Percentiles rank a stretch among this genome's conserved stretches.
These are phyloP conservation scores for Mormyrus lacerda DNA, from an alignment of 2,113 vertebrate species.

Conservation along the genomic window DNA sequence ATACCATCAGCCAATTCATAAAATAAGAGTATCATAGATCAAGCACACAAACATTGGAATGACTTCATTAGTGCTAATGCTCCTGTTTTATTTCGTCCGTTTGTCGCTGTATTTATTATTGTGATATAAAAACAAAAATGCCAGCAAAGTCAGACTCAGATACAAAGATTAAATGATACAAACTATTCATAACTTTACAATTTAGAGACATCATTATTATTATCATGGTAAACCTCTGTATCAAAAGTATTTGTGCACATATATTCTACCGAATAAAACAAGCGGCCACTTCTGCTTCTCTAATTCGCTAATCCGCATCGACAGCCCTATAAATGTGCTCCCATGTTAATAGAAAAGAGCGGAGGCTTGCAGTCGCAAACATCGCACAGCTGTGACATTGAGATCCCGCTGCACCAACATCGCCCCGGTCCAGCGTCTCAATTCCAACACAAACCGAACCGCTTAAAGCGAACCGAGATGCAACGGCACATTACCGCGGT, in stretches of 20 bases:
- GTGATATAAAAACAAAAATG: not conserved
- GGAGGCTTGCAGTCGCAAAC: not conserved
- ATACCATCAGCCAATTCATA: not conserved
- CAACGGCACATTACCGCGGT: constrained; percentile 70
- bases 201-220: not conserved
- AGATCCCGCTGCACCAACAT: not conserved
- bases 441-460: not conserved
- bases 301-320: not conserved
- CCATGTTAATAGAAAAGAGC: not conserved
- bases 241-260: not conserved
- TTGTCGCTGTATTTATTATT: not conserved
- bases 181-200: not conserved
- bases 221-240: not conserved
- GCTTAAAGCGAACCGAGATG: not conserved
- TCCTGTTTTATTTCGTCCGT: not conserved
- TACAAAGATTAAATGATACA: not conserved
- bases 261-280: not conserved
- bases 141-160: not conserved
- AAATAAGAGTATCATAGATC: not conserved
- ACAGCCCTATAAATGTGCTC: not conserved
- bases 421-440: not conserved
- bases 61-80: not conserved
- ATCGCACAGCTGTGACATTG: not conserved
- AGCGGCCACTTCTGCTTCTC: not conserved
- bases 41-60: not conserved